A percentile compares a stretch with the other conserved stretches of the same genome.
Conservation (phyloP, 2,888 invertebrate species). For the Dasypogon diadema region DNA sequence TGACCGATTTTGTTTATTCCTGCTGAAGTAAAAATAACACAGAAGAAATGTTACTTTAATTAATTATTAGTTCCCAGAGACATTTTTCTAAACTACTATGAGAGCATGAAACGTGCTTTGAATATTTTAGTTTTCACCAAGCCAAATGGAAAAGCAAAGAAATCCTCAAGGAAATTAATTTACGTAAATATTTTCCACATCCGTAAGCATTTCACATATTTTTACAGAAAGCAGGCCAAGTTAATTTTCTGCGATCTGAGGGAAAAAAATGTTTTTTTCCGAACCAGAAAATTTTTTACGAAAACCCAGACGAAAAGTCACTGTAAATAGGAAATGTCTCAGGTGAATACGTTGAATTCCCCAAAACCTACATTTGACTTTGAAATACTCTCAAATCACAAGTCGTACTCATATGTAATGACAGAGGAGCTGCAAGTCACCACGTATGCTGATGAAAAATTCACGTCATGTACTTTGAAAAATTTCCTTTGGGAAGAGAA, state of each 20-base stretch:
- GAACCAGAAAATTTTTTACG: background rate
- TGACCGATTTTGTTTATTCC: too few relatives aligned
- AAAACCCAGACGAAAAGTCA: background rate
- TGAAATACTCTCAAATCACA: constrained; percentile 37
- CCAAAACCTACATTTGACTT: constrained; percentile 32
- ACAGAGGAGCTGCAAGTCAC: constrained; percentile 11
- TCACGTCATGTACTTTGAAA: constrained; percentile 44
- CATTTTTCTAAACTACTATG: too few relatives aligned
- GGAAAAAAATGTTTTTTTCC: background rate
- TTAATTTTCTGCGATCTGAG: background rate
- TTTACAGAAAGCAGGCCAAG: background rate
- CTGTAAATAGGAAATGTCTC: constrained; percentile 21
- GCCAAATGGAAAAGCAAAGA: too few relatives aligned
- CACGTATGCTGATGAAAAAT: constrained; percentile 33
- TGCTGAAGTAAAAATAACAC: too few relatives aligned
- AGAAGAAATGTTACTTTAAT: too few relatives aligned
- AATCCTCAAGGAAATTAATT: background rate
- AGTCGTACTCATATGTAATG: background rate
- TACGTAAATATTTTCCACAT: background rate
- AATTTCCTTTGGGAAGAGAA: constrained; percentile 32
- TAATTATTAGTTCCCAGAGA: too few relatives aligned
- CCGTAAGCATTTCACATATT: background rate
- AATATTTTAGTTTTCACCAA: too few relatives aligned
- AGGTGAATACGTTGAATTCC: constrained; percentile 12
- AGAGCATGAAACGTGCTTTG: too few relatives aligned